Percentiles rank a stretch among this genome's conserved stretches.
phyloP scores from a whole-genome alignment of 2,113 vertebrate species.

The Salvelinus fontinalis region DNA sequence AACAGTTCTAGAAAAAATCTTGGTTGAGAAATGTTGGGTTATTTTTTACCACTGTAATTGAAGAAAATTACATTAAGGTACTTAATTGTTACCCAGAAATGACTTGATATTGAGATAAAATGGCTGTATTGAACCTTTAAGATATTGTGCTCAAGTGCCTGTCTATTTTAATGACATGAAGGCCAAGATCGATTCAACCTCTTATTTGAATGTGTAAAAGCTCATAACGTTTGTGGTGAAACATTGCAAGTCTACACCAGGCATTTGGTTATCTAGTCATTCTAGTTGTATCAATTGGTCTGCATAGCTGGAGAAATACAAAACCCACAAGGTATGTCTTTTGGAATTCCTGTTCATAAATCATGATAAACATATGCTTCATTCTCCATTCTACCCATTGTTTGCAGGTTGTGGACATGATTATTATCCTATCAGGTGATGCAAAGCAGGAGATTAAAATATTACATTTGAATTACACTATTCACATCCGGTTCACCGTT shows the following conservation, averaged over 20 bases:
- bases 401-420: not conserved
- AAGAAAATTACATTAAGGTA: not conserved
- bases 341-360: not conserved
- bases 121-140: not conserved
- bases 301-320: not conserved
- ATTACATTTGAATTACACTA: too few relatives aligned
- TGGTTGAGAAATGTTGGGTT: too few relatives aligned
- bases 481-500: not conserved
- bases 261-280: not conserved
- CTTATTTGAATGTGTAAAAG: not conserved
- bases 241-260: not conserved
- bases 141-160: conserved; percentile 6
- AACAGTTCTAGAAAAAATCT: too few relatives aligned
- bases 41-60: too few relatives aligned
- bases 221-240: not conserved
- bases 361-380: not conserved
- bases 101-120: not conserved
- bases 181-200: not conserved
- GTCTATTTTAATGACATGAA: not conserved
- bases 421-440: too few relatives aligned
- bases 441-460: too few relatives aligned
- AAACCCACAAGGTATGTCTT: not conserved
- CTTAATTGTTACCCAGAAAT: too few relatives aligned
- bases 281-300: not conserved
- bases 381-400: not conserved